Base-by-base conservation (phyloP, 2,888 invertebrate species). In the Pantelozetes paolii region DNA sequence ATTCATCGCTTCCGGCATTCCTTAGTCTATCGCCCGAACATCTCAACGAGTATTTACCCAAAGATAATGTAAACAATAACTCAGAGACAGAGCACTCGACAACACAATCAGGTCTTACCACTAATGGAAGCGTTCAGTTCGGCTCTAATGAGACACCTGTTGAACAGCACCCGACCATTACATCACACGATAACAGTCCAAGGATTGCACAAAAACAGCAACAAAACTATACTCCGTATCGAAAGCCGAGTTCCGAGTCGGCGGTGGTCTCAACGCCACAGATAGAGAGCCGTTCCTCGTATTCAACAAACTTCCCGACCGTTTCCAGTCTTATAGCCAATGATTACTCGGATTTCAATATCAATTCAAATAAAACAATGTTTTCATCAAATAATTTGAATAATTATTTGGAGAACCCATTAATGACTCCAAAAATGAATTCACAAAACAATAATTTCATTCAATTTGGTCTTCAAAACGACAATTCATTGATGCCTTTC, bases 21-120 rank as follows among this genome's bases (percentile, higher is more conserved):
- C 45, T 72, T 8, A 72, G 72, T 72, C n/a, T 72, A 26, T 72
- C 72, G 32, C 72, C 72, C 15, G 72, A 72, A 32, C 72, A 72
- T 42, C 59, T 72, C 23, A 72, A 40, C 28, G 72, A 72, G 23
- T 72, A 59, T 23, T 42, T 72, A 11, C 42, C 62, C 0, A 72
- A 72, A 72, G 71, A 71, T n/a, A 45, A 26, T 13, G 48, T 50
- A 45, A 40, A 36, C 1, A 64, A 64, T 23, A 6, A 18, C 15
- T 1, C 64, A 40, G 36, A 64, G 11, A 64, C 30, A 20, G 28
- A 30, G 15, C 28, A 15, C 23, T 64, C 64, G 8, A 32, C 30
- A 28, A 20, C 36, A 64, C 11, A 23, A 11, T 11, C 15, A 13
- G 2, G 20, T 40, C 36, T 36, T 40, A 3, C 64, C 0, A 30